Conservation (phyloP, 2,888 invertebrate species). For the Thera obeliscata region DNA sequence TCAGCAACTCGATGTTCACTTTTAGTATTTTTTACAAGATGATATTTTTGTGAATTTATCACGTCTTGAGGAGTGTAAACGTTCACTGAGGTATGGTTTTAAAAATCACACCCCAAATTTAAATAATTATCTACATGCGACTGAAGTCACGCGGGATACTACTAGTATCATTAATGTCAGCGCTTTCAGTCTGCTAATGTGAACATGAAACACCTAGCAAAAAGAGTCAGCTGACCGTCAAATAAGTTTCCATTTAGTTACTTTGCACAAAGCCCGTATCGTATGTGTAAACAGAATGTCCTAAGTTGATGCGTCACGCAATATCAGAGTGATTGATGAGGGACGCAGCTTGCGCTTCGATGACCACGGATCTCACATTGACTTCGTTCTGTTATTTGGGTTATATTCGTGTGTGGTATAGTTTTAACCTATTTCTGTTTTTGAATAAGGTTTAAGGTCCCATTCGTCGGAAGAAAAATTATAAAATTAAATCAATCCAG, state of each 20-base stretch:
- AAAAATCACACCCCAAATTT: too few species aligned
- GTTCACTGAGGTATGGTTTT: too few species aligned
- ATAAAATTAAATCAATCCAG: too few species aligned
- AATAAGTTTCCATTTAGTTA: conserved; percentile 31
- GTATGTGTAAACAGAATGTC: conserved; percentile 62
- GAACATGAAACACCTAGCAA: conserved; percentile 6
- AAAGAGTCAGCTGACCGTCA: conserved; percentile 18
- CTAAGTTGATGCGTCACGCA: conserved; percentile 74
- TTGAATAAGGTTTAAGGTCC: too few species aligned
- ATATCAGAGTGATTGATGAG: conserved; percentile 76
- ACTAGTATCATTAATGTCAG: neutral
- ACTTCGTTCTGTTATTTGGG: conserved; percentile 21
- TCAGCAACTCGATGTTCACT: too few species aligned
- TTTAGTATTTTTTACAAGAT: too few species aligned
- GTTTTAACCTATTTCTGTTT: neutral
- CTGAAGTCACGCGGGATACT: too few species aligned
- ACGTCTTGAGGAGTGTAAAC: too few species aligned
- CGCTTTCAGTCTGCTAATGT: neutral
- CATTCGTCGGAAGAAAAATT: too few species aligned
- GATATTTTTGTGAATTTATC: too few species aligned
- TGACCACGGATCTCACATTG: conserved; percentile 41
- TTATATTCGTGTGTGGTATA: conserved; percentile 3
- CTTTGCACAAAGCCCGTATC: conserved; percentile 26
- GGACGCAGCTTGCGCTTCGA: conserved; percentile 40
- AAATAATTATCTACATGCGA: too few species aligned